phyloP scores from a whole-genome alignment of 2,888 invertebrate species.

The Rutpela maculata region DNA sequence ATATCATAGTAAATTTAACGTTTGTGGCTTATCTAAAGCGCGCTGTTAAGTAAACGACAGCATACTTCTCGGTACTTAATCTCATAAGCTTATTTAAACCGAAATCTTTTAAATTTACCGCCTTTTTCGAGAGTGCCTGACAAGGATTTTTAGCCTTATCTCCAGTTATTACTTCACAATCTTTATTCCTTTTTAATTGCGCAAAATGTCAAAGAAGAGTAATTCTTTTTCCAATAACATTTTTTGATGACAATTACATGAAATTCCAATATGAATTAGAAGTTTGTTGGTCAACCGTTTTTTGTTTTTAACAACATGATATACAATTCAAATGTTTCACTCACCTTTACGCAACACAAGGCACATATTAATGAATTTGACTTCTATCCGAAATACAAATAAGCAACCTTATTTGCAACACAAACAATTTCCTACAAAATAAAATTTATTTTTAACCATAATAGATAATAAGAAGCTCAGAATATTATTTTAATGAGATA shows the following conservation, averaged over 20 bases:
- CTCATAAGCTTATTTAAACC: background rate
- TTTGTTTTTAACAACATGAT: background rate
- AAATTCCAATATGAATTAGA: too few species aligned
- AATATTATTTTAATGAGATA: conserved; percentile 29
- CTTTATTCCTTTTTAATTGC: too few species aligned
- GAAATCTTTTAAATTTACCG: conserved; percentile 19
- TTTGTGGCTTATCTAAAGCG: conserved; percentile 16
- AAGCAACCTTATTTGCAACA: conserved; percentile 11
- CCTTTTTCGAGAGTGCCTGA: background rate
- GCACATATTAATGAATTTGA: background rate
- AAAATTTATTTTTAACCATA: conserved; percentile 38
- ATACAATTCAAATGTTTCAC: background rate
- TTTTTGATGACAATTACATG: too few species aligned
- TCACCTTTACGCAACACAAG: background rate
- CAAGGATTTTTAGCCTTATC: background rate
- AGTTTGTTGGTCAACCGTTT: background rate
- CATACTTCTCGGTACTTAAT: background rate
- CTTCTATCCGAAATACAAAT: background rate
- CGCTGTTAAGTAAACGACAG: conserved; percentile 1
- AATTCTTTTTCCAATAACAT: too few species aligned
- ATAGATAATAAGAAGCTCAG: conserved; percentile 27
- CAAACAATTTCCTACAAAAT: conserved; percentile 20
- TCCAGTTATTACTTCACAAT: background rate
- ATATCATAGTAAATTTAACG: too few species aligned
- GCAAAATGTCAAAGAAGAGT: too few species aligned